Base-by-base conservation (phyloP, 2,888 invertebrate species). In the Lobophora halterata region DNA sequence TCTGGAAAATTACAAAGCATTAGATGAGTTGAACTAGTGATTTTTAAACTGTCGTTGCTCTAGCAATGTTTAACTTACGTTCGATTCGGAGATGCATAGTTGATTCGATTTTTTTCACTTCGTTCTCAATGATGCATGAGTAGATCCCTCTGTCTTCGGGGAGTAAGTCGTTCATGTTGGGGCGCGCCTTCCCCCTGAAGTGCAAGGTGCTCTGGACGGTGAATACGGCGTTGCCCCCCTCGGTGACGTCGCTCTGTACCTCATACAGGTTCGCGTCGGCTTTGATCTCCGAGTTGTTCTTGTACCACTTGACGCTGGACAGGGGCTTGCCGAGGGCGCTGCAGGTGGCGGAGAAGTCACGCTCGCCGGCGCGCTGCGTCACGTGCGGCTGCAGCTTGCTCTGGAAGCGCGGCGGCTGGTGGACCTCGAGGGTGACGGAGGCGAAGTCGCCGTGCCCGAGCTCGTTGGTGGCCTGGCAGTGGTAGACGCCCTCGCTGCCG, bases 81-180 rank as follows among this genome's bases (percentile, higher is more conserved):
- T 97, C 96, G 61, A 97, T 95, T 66, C 95, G 91, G 36, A 97
- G 88, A 78, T 95, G 95, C 95, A 97, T 96, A 48, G 93, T 93
- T 5, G 95, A 95, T 68, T 96, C 96, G 27, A 94, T 93, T 65
- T 92, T 92, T 72, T 94, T 95, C 7, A 97, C 96, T 79, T 96
- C 96, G 70, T 97, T 97, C 71, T 94, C 93, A 67, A 96, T 96
- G 26, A 93, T 90, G 71, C 97, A 97, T 1, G 94, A 92, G 76
- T 96, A 97, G 31, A 93, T 91, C 26, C 97, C 97, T 30, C 96
- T 90, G 72, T 97, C 97, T 21, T 92, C 92, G 0, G 97, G 95
- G 30, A 95, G 82, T 37, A 96, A 80, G 68, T 95, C 92, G 72
- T 94, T 95, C 12, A 89, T 89, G 50, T 91, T 91, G 1, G 95